These are phyloP conservation scores for Smutsia temminckii DNA, from an alignment of 2,797 vertebrate species.

Conservation along the genomic window DNA sequence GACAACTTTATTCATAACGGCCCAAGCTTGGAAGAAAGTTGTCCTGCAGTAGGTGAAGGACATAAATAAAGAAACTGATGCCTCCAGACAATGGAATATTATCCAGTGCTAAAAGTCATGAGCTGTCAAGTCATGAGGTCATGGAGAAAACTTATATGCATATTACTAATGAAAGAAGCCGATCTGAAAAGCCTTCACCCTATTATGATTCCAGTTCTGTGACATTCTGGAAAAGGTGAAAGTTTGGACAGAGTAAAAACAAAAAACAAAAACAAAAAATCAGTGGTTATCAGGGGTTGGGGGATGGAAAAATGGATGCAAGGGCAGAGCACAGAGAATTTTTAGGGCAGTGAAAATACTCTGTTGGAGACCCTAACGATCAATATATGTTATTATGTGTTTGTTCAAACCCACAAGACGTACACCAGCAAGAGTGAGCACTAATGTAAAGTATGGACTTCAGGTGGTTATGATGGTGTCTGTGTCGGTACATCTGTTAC, in stretches of 20 bases:
- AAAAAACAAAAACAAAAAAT: neutral
- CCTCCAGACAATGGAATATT: neutral
- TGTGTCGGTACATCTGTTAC: fast-evolving
- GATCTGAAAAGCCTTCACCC: neutral
- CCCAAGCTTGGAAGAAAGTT: neutral
- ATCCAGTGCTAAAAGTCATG: neutral
- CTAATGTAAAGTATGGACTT: neutral
- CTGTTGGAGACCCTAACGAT: fast-evolving
- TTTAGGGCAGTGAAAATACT: neutral
- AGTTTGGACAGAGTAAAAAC: neutral
- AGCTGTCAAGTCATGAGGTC: neutral
- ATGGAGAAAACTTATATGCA: neutral
- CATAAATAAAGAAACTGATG: neutral
- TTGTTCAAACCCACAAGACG: neutral
- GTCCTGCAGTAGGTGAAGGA: neutral
- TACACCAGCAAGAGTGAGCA: neutral
- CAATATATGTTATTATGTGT: fast-evolving
- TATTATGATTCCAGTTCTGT: neutral
- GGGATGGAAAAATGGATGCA: fast-evolving
- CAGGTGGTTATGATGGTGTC: neutral
- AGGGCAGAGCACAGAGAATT: neutral
- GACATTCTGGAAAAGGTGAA: neutral
- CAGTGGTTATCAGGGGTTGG: too few species aligned
- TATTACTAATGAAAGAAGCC: neutral
- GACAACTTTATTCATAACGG: neutral